Conservation (phyloP, 2,797 vertebrate species). For the Propithecus deckenii region DNA sequence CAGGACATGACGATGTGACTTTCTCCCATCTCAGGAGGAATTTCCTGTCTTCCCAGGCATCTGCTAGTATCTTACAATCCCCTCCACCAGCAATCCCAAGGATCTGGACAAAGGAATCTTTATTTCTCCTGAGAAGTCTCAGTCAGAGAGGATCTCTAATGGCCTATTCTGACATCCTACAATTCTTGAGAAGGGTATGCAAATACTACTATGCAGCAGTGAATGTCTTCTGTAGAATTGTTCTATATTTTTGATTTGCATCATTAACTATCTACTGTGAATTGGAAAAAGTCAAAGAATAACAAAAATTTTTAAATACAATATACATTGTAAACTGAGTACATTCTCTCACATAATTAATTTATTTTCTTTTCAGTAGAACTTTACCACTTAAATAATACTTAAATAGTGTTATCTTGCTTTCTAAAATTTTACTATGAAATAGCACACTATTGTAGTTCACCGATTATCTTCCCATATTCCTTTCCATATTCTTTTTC, state of each 20-base stretch:
- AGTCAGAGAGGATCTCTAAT: background rate
- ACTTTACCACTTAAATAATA: conserved; percentile 1
- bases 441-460: background rate
- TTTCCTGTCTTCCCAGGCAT: background rate
- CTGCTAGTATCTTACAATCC: background rate
- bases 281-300: background rate
- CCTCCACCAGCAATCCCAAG: background rate
- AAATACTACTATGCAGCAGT: background rate
- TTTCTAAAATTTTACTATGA: conserved; percentile 27
- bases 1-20: background rate
- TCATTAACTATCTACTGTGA: background rate
- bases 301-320: background rate
- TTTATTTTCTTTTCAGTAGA: conserved; percentile 15
- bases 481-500: background rate
- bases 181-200: conserved; percentile 11
- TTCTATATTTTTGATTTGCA: background rate
- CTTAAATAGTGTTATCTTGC: background rate
- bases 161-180: background rate
- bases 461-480: background rate
- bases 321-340: background rate
- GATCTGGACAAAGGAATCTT: background rate
- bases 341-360: background rate
- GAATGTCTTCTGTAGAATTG: background rate
- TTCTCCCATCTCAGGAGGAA: background rate
- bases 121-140: background rate